Base-by-base conservation (phyloP, 2,797 vertebrate genomes). In the Clarias laeviceps region DNA sequence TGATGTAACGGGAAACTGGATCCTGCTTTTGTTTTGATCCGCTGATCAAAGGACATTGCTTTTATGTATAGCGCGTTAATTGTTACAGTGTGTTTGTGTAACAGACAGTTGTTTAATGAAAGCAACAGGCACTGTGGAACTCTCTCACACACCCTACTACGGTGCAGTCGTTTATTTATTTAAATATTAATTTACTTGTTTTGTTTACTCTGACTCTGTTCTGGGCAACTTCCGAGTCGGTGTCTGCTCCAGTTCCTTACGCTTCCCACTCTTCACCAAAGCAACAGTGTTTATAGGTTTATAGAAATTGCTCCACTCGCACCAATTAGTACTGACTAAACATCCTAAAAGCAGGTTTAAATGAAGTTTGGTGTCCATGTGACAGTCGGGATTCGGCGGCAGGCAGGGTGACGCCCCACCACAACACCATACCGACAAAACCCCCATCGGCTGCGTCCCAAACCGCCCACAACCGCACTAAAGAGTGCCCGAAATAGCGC, bases 331-430 rank as follows among this genome's bases (percentile, higher is more conserved):
- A 40, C 4, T 17, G 6, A 1, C 1, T 3, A 57, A 18, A 78
- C 40, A n/a, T 1, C 15, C 17, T 29, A 37, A 77, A 80, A 64
- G 62, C 34, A n/a, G 70, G 17, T 64, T 66, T 20, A 66, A 64
- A 56, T 85, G 73, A 80, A 88, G 85, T 90, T 89, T 87, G 32
- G 72, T 68, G 64, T 88, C 84, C 82, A 87, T 87, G 86, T 89
- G 88, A 89, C 88, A 85, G 88, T 85, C 88, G 70, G 57, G 80
- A 86, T 74, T 90, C 77, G 83, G 79, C 84, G 61, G 62, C 83
- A 68, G 68, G 74, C 82, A 62, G 85, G 95, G 95, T 93, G 95
- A 95, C 95, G 95, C 95, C 95, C 95, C 95, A 93, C 92, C 92
- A 91, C 70, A 7, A 65, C 88, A 92, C 90, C 89, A 91, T 89